phyloP scores from a whole-genome alignment of 2,888 invertebrate species.

The Platycheirus albimanus region DNA sequence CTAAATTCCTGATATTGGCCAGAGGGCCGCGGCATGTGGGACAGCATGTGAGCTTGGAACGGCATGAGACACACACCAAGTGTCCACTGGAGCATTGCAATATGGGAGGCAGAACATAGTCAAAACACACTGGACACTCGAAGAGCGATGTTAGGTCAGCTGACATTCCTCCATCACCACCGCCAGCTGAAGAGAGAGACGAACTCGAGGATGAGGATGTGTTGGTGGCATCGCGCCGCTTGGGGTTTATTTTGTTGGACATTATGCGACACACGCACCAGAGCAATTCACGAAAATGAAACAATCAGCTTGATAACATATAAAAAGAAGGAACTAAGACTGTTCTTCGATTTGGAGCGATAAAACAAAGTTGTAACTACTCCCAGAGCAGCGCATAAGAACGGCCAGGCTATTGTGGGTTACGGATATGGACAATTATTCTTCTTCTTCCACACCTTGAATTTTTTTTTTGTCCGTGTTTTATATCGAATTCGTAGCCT shows the following conservation, averaged over 20 bases:
- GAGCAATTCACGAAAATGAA: slow-evolving; percentile 73
- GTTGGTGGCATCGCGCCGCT: slow-evolving; percentile 82
- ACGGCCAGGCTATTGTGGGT: neutral
- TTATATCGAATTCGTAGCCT: too few species aligned
- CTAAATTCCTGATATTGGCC: slow-evolving; percentile 98
- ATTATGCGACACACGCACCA: slow-evolving; percentile 76
- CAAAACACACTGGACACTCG: slow-evolving; percentile 99
- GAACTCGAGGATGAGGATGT: slow-evolving; percentile 83
- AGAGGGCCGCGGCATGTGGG: slow-evolving; percentile 99
- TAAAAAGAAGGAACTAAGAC: slow-evolving; percentile 22
- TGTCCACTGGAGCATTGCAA: slow-evolving; percentile 99
- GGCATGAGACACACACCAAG: slow-evolving; percentile 98
- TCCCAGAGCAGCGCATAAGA: slow-evolving; percentile 42
- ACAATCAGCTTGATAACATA: slow-evolving; percentile 75
- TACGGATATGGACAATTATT: too few species aligned
- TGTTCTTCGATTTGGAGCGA: slow-evolving; percentile 13
- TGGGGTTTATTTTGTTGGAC: slow-evolving; percentile 83
- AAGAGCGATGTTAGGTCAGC: slow-evolving; percentile 95
- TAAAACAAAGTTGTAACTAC: neutral
- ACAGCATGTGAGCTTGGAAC: slow-evolving; percentile 98
- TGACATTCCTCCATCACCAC: slow-evolving; percentile 85
- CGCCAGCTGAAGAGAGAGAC: slow-evolving; percentile 82
- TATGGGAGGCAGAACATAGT: slow-evolving; percentile 99
- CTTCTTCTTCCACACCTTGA: slow-evolving; percentile 19
- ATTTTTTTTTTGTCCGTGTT: slow-evolving; percentile 26